Evolutionary conservation across 2,113 vertebrate genomes (phyloP), one percentile per base, ranked within the genome.

Genomic region (Pangasianodon hypophthalmus): DNA sequence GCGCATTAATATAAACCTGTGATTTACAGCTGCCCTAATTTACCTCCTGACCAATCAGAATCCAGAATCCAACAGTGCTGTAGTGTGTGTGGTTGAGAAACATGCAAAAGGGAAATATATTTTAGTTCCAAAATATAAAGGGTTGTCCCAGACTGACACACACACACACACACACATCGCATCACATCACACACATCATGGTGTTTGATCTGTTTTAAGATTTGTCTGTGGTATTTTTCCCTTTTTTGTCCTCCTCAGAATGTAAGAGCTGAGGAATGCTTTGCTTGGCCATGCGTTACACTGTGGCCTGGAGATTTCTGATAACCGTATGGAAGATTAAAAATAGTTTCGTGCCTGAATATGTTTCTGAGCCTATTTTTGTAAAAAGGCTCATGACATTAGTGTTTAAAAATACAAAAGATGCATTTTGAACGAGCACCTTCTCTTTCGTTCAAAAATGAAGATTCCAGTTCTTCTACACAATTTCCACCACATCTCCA

Each of bases 221-320:
- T 81, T 52, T 32, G 29, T 48, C 26, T n/a, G 24, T 79, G 75
- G 44, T 48, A 79, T 79, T 79, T 75, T 79, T 71, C 50, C 50
- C 87, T 24, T 90, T 87, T 87, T 58, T 58, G 81, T 77, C 50
- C 41, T 77, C 37, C 50, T 18, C 60, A 60, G 71, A 16, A 19
- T 24, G 26, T 71, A 2, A 69, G 79, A n/a, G 4, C 77, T 62
- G 82, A 86, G 60, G 77, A 77, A 87, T 79, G 88, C 29, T 90
- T 86, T 84, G 37, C 54, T 91, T 90, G 52, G 82, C 86, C 29
- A 26, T 4, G 75, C 7, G 46, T 46, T 29, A 37, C 60, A 0
- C 7, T 44, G 71, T 13, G 56, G 56, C 58, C 44, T 0, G 16
- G 41, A 62, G 58, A 32, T 83, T 58, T 83, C 32, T 83, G 81